Evolutionary conservation across 2,113 vertebrate genomes (phyloP).

Genomic region (Bos indicus): DNA sequence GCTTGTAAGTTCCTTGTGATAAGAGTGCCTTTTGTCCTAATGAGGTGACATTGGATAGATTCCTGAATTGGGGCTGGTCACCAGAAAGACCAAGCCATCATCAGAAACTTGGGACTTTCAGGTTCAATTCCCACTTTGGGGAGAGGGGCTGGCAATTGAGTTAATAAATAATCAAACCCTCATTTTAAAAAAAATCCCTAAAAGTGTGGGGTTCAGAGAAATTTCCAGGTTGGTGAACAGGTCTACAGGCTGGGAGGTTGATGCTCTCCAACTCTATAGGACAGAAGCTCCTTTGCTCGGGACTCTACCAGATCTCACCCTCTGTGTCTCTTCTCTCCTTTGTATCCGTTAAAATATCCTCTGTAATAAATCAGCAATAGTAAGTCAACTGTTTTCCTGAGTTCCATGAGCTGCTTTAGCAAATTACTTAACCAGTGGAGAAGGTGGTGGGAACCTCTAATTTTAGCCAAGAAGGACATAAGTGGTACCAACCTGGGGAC

Average conservation of each 20-base stretch:
- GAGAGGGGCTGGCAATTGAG: not conserved
- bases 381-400: not conserved
- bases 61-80: not conserved
- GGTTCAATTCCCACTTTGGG: not conserved
- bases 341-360: not conserved
- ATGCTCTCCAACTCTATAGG: not conserved
- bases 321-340: not conserved
- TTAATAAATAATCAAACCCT: not conserved
- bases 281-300: not conserved
- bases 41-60: not conserved
- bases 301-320: not conserved
- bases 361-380: not conserved
- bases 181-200: not conserved
- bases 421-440: not conserved
- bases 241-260: not conserved
- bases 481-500: not conserved
- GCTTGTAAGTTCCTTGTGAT: not conserved
- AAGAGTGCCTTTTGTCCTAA: not conserved
- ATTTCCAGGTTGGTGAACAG: not conserved
- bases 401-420: not conserved
- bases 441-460: not conserved
- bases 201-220: not conserved
- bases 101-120: not conserved
- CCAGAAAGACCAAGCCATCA: not conserved
- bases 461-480: not conserved